These are phyloP conservation scores for Drosophila kurseongensis DNA, from an alignment of 1,140 invertebrate genomes.

Conservation along the genomic window DNA sequence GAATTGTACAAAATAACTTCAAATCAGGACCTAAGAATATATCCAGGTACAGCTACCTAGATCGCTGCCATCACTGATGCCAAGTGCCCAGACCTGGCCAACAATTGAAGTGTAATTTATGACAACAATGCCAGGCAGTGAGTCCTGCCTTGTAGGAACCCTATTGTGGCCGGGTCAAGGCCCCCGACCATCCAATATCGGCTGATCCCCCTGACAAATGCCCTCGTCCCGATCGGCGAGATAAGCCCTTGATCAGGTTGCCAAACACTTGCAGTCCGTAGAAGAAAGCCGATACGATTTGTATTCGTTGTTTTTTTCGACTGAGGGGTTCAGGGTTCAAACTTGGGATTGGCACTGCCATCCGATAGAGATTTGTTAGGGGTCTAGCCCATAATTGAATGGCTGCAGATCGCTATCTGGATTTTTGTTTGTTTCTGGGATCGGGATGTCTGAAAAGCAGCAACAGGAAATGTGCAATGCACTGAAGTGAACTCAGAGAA, in stretches of 20 bases:
- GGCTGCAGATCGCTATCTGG: conserved; percentile 38
- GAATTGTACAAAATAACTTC: neutral
- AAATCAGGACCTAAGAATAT: too few species aligned
- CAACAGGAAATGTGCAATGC: conserved; percentile 71
- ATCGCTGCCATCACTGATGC: neutral
- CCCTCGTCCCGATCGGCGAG: conserved; percentile 58
- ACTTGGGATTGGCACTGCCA: conserved; percentile 35
- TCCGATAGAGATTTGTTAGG: conserved; percentile 34
- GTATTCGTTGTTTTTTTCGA: conserved; percentile 27
- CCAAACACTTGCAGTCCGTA: conserved; percentile 61
- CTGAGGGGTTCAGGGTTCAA: conserved; percentile 34
- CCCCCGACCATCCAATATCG: conserved; percentile 22
- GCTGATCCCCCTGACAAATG: conserved; percentile 71
- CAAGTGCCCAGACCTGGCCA: conserved; percentile 20
- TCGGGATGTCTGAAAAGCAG: conserved; percentile 24
- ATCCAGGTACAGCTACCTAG: neutral
- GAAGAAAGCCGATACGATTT: conserved; percentile 55
- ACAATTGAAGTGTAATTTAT: conserved; percentile 82
- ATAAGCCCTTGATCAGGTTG: conserved; percentile 79
- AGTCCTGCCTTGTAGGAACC: conserved; percentile 5
- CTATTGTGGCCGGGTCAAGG: conserved; percentile 41
- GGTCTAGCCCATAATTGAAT: conserved; percentile 33
- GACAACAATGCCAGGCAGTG: conserved; percentile 67
- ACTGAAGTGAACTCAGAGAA: conserved; percentile 25
- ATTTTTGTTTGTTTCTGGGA: neutral